phyloP scores from a whole-genome alignment of 1,140 invertebrate genomes.

The Papilio glaucus region DNA sequence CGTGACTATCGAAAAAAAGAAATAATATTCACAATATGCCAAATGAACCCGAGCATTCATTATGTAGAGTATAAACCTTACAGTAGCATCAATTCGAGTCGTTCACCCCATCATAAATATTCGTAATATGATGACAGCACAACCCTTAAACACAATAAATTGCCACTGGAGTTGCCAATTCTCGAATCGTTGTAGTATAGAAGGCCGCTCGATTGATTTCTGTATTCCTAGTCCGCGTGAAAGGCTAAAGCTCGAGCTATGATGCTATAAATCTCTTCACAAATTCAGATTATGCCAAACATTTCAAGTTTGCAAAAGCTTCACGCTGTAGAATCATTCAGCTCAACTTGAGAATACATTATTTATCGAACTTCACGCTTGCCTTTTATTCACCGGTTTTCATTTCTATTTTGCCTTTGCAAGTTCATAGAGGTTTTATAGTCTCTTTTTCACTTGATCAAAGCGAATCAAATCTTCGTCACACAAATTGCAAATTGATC shows the following conservation, averaged over 20 bases:
- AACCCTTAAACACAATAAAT: slow-evolving; percentile 25
- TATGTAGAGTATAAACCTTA: not conserved
- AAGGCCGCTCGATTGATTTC: slow-evolving; percentile 34
- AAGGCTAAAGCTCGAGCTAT: slow-evolving; percentile 7
- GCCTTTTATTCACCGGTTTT: not conserved
- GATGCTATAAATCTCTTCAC: slow-evolving; percentile 28
- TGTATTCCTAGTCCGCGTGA: slow-evolving; percentile 17
- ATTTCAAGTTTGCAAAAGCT: slow-evolving; percentile 32
- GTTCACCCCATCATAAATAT: slow-evolving; percentile 11
- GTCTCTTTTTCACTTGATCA: not conserved
- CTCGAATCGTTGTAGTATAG: not conserved
- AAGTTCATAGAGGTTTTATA: not conserved
- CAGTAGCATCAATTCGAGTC: not conserved
- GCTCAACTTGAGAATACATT: slow-evolving; percentile 7
- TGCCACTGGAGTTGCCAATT: slow-evolving; percentile 23
- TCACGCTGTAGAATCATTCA: slow-evolving; percentile 11
- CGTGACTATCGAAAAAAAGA: too few relatives aligned
- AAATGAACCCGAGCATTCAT: not conserved
- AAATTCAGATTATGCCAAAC: slow-evolving; percentile 33
- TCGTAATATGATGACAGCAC: slow-evolving; percentile 1
- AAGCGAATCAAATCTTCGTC: not conserved
- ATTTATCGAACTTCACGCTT: slow-evolving; percentile 8
- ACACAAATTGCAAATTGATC: too few relatives aligned
- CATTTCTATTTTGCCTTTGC: not conserved
- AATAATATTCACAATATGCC: too few relatives aligned